Conservation (phyloP, 1,140 invertebrate species). For the Temnothorax longispinosus region DNA sequence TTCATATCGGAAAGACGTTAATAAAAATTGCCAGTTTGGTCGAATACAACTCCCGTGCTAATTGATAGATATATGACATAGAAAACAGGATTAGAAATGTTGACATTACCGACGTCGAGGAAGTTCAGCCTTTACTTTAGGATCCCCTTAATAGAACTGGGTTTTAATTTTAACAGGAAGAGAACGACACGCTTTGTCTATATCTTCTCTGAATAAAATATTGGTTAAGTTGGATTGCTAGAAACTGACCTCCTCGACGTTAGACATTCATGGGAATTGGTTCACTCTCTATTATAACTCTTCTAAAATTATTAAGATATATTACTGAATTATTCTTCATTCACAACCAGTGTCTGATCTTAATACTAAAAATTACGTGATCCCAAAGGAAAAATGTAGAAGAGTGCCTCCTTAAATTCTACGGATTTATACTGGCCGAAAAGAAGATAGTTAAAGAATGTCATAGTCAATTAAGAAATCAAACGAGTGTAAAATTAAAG, state of each 20-base stretch:
- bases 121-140: too few relatives aligned
- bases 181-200: neutral
- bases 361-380: neutral
- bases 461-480: neutral
- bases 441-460: neutral
- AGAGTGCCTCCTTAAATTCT: neutral
- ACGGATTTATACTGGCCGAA: too few relatives aligned
- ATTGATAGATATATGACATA: too few relatives aligned
- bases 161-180: neutral
- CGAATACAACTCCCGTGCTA: too few relatives aligned
- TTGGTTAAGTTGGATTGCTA: neutral
- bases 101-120: too few relatives aligned
- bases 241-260: neutral
- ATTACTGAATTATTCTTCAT: constrained; percentile 9
- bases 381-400: neutral
- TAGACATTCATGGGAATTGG: neutral
- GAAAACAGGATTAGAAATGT: too few relatives aligned
- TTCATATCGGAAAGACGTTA: too few relatives aligned
- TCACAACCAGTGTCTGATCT: neutral
- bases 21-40: too few relatives aligned
- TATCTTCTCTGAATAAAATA: neutral
- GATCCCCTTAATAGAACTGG: neutral
- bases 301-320: neutral
- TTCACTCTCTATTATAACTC: neutral
- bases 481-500: constrained; percentile 3